phyloP scores from a whole-genome alignment of 2,888 invertebrate genomes.

The Ennomos erosarius region DNA sequence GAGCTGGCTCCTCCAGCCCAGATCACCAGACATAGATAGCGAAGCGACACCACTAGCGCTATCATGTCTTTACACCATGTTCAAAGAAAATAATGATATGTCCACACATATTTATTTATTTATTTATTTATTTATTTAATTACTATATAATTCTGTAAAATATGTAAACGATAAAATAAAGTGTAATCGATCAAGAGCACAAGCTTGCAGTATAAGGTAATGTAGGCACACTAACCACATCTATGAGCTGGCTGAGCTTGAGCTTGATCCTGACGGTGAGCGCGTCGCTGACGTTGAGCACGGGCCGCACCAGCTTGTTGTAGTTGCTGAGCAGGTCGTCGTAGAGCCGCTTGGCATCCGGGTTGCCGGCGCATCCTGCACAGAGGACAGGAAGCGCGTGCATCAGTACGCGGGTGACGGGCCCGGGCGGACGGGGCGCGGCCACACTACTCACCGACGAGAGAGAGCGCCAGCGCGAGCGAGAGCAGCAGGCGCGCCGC shows the following conservation, averaged over 20 bases:
- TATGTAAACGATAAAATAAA: no score
- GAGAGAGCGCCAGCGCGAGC: constrained; percentile 58
- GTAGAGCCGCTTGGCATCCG: constrained; percentile 97
- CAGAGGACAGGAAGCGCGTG: constrained; percentile 37
- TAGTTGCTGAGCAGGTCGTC: constrained; percentile 98
- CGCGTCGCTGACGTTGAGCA: constrained; percentile 97
- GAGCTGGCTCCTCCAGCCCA: no score
- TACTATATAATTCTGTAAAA: no score
- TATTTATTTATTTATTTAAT: no score
- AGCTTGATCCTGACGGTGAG: constrained; percentile 98
- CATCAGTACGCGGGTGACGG: no score
- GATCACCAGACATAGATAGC: no score
- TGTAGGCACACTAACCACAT: constrained; percentile 90
- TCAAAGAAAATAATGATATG: no score
- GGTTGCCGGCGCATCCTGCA: constrained; percentile 95
- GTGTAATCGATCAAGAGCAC: constrained; percentile 71
- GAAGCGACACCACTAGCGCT: no score
- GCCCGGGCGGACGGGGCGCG: no score
- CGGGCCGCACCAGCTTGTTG: constrained; percentile 98
- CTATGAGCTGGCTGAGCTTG: constrained; percentile 98
- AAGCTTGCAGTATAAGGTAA: no score
- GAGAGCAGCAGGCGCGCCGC: constrained; percentile 67
- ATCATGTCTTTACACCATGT: no score
- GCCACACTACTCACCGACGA: constrained; percentile 44
- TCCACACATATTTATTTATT: no score